Evolutionary conservation across 2,888 invertebrate species (phyloP).

Genomic region (Pristionchus exspectatus): DNA sequence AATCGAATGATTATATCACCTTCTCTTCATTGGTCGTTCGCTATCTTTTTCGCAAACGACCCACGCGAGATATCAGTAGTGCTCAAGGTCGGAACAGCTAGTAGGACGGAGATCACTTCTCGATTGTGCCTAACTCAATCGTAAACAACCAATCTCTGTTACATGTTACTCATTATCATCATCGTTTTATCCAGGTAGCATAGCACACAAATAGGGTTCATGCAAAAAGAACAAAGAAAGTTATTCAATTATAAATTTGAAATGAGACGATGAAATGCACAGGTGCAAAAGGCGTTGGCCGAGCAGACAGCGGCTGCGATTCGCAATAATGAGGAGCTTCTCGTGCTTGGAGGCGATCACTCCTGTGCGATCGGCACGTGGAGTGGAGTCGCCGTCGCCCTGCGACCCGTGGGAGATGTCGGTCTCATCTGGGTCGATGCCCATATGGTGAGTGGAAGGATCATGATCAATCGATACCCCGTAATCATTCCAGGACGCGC

Average conservation of each 20-base stretch:
- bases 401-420: conserved; percentile 69
- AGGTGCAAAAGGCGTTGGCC: conserved; percentile 63
- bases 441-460: conserved; percentile 65
- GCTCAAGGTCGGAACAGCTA: background rate
- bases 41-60: background rate
- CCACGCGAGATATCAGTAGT: background rate
- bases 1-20: conserved; percentile 35
- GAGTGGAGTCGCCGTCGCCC: conserved; percentile 71
- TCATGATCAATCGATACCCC: background rate
- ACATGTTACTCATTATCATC: background rate
- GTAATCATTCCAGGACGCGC: conserved; percentile 67
- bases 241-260: background rate
- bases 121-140: background rate
- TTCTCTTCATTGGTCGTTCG: background rate
- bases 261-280: conserved; percentile 55
- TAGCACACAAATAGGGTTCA: background rate
- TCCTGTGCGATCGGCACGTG: conserved; percentile 76
- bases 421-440: conserved; percentile 76
- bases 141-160: background rate
- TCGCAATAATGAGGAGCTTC: conserved; percentile 64
- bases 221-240: no score
- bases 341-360: conserved; percentile 75
- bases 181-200: background rate
- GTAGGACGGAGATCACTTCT: background rate
- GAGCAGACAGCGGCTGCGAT: conserved; percentile 65